phyloP scores from a whole-genome alignment of 1,140 invertebrate species.

The Macrosteles quadrilineatus region DNA sequence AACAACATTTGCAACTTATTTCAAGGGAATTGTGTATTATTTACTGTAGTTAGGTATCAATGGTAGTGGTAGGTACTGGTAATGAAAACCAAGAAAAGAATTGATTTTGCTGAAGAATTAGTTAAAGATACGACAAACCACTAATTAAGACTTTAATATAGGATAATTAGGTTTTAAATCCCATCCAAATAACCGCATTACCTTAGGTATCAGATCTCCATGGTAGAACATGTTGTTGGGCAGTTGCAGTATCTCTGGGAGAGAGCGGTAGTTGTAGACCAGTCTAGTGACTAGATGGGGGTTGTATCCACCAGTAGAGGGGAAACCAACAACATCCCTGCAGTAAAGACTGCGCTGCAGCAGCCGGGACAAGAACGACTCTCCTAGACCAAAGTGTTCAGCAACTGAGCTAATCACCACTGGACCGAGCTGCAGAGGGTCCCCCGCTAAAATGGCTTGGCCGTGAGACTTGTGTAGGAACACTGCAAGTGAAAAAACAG shows the following conservation, averaged over 20 bases:
- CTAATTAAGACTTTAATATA: too few species aligned
- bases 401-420: slow-evolving; percentile 70
- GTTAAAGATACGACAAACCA: too few species aligned
- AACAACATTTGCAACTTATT: too few species aligned
- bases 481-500: slow-evolving; percentile 31
- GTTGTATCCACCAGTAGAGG: slow-evolving; percentile 62
- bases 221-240: slow-evolving; percentile 85
- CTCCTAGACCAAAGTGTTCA: slow-evolving; percentile 60
- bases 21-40: too few species aligned
- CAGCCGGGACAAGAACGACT: slow-evolving; percentile 47
- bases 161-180: too few species aligned
- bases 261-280: slow-evolving; percentile 74
- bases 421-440: slow-evolving; percentile 89
- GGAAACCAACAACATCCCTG: slow-evolving; percentile 47
- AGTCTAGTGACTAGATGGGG: slow-evolving; percentile 69
- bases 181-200: too few species aligned
- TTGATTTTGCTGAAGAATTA: too few species aligned
- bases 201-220: slow-evolving; percentile 61
- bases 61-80: too few species aligned
- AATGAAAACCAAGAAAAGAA: too few species aligned
- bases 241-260: slow-evolving; percentile 71
- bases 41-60: too few species aligned
- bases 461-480: slow-evolving; percentile 54
- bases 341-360: slow-evolving; percentile 43
- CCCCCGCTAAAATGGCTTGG: slow-evolving; percentile 83